These are phyloP conservation scores for Mustelus asterias DNA, from an alignment of 2,113 vertebrate species.

Conservation along the genomic window DNA sequence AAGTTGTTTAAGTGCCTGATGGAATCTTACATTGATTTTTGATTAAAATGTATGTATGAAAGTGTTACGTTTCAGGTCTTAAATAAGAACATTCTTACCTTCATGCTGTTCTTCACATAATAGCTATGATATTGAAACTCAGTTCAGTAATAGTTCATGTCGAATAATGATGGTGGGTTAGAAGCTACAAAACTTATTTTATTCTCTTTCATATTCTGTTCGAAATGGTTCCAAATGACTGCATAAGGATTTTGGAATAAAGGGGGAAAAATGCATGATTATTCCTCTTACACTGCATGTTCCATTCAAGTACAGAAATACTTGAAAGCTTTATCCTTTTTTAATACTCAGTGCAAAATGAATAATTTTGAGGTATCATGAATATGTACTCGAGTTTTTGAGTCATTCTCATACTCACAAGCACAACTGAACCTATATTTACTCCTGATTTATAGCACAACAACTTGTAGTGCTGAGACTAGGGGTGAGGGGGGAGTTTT, in stretches of 20 bases:
- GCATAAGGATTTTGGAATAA: not conserved
- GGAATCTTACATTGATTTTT: not conserved
- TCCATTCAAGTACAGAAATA: not conserved
- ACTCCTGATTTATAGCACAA: not conserved
- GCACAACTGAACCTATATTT: not conserved
- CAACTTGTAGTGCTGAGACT: not conserved
- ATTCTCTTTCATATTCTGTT: slow-evolving; percentile 7
- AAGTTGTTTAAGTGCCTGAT: not conserved
- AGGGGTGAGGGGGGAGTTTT: too few species aligned
- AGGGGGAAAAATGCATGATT: not conserved
- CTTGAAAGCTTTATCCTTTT: not conserved
- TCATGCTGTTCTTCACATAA: not conserved
- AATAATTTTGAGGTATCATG: not conserved
- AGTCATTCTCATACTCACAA: not conserved
- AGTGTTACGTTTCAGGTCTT: not conserved
- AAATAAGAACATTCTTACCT: not conserved
- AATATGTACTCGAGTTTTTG: not conserved
- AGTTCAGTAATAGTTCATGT: not conserved
- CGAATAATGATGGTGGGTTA: not conserved
- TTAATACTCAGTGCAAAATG: not conserved
- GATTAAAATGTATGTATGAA: not conserved
- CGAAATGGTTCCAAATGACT: slow-evolving; percentile 9
- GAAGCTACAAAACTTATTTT: slow-evolving; percentile 15
- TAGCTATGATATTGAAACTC: not conserved
- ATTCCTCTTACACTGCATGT: not conserved